Evolutionary conservation across 2,797 vertebrate species (phyloP), one percentile per base, ranked within the genome.

Genomic region (Lepus townsendii): DNA sequence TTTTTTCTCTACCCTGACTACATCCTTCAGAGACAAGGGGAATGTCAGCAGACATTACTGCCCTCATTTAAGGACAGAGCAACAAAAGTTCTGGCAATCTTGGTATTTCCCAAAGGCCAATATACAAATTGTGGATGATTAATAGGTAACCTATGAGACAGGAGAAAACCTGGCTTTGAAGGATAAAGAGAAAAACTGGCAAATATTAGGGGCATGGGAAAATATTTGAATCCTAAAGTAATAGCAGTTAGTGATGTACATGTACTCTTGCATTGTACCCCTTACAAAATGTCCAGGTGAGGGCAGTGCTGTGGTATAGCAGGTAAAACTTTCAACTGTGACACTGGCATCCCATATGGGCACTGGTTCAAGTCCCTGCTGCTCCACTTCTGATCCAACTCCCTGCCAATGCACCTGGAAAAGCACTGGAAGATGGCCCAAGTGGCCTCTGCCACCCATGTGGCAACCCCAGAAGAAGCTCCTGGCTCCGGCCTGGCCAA

Each of bases 1-100:
- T 76, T 82, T 79, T 32, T 88, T 90, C 84, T 90, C 66, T 63
- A 38, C n/a, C 52, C 54, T 63, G 69, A 63, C 13, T 72, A 93
- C 50, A 62, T 42, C 73, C 60, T 93, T 42, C 57, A 57, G 66
- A 84, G 66, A 91, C 73, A 76, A 84, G 9, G 27, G 66, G 86
- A 38, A 83, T 69, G 24, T 73, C 35, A 90, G 13, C 38, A 84
- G 14, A 19, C 38, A 88, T 78, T 72, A 13, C 30, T 68, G 75
- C n/a, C 20, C 52, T 94, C 75, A 83, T 66, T 80, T 90, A 87
- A 91, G 47, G 52, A 78, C 10, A 82, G 30, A 69, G 71, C 84
- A 95, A 82, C 52, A 30, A 92, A 94, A 80, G 7, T 3, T 82
- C 57, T 94, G 52, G 94, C 63, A 91, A 90, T 76, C 19, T 47